These are phyloP conservation scores for Buathra laborator DNA, from an alignment of 2,888 invertebrate species.

Conservation along the genomic window DNA sequence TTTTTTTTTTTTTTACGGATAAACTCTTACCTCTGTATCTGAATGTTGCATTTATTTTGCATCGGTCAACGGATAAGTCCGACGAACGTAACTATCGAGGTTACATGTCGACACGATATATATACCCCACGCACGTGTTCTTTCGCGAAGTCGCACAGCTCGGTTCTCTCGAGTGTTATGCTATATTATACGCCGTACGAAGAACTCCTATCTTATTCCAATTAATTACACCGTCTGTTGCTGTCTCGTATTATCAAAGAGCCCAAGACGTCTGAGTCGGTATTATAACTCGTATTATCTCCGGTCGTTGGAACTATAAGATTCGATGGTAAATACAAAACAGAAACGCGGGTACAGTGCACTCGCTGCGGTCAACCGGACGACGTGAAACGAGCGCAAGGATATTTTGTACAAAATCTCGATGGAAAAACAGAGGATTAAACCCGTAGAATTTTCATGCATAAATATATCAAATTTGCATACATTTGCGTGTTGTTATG, in stretches of 20 bases:
- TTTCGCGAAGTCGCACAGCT: background rate
- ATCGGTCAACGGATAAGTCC: conserved; percentile 6
- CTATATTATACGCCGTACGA: conserved; percentile 7
- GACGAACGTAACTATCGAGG: background rate
- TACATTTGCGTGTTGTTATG: conserved; percentile 27
- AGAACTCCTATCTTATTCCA: conserved; percentile 36
- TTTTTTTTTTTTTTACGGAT: background rate
- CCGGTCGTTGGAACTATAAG: conserved; percentile 55
- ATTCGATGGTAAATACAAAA: conserved; percentile 38
- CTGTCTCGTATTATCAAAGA: conserved; percentile 58
- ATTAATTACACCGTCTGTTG: conserved; percentile 50
- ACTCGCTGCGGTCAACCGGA: conserved; percentile 4
- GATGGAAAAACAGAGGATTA: conserved; percentile 2
- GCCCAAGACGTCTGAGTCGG: conserved; percentile 63
- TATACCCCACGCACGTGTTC: conserved; percentile 30
- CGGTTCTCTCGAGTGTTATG: background rate
- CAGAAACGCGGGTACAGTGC: conserved; percentile 8
- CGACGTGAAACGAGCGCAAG: background rate
- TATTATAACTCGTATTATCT: conserved; percentile 61
- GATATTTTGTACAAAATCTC: background rate
- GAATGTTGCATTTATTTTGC: conserved; percentile 9
- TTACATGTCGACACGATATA: background rate
- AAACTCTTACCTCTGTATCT: background rate
- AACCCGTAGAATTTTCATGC: conserved; percentile 19
- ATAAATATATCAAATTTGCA: conserved; percentile 23